Evolutionary conservation across 2,113 vertebrate genomes (phyloP), one percentile per base, ranked within the genome.

Genomic region (Crotalus horridus): DNA sequence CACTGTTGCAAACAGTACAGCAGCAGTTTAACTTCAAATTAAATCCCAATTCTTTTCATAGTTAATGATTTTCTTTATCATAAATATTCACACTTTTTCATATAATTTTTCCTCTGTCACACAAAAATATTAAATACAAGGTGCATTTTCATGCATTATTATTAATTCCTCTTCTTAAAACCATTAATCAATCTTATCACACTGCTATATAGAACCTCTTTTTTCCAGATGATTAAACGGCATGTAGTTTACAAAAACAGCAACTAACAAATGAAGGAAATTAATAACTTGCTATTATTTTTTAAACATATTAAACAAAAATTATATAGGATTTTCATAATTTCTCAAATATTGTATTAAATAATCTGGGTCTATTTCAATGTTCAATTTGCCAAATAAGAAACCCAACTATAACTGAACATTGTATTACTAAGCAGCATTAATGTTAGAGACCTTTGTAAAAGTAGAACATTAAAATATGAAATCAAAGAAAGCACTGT

Each of bases 111-210:
- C 95, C 95, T 96, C 91, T 97, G 92, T 97, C 96, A 95, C 97
- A 98, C 97, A 98, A 98, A 98, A 98, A 98, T 98, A 98, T 97
- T 96, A 96, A 97, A 96, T 97, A 98, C 97, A 98, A 97, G 96
- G 97, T 96, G 81, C 94, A 95, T 97, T 96, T 96, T 96, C 98
- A 97, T 97, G 97, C 96, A 97, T 97, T 97, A 97, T 96, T 92
- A 92, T 64, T 89, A 92, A 97, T 97, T 97, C 92, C 94, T 96
- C 95, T 96, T 95, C 86, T 93, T 95, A 94, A 96, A 97, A 96
- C 95, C 94, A 92, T 95, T 97, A 95, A 97, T 97, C 96, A 97
- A 97, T 95, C 96, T 97, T 93, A 92, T 94, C 90, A 90, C 59
- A 93, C 92, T 94, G 96, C 91, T 95, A 95, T 96, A 96, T 95